phyloP scores from a whole-genome alignment of 2,113 vertebrate genomes.

The Asarcornis scutulata region DNA sequence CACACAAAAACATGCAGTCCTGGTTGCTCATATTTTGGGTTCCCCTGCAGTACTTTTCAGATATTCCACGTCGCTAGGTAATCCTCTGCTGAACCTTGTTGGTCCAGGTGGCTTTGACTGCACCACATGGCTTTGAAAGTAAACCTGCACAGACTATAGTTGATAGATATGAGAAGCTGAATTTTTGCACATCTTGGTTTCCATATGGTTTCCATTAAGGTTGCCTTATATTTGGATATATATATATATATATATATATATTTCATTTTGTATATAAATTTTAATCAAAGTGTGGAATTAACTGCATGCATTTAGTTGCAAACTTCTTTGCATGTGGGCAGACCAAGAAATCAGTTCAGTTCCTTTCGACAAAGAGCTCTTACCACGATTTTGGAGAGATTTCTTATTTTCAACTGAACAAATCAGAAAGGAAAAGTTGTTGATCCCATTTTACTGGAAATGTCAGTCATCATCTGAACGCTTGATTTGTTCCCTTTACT shows the following conservation, averaged over 20 bases:
- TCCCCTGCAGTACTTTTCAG: neutral
- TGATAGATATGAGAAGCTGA: neutral
- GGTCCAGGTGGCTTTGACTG: neutral
- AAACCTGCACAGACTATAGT: neutral
- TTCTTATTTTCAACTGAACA: neutral
- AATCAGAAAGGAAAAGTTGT: neutral
- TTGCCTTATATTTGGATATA: neutral
- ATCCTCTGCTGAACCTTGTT: neutral
- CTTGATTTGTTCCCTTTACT: neutral
- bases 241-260: neutral
- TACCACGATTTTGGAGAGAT: neutral
- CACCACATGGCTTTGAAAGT: neutral
- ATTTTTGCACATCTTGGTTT: neutral
- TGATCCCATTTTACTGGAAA: neutral
- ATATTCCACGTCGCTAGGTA: neutral
- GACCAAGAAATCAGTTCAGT: constrained; percentile 29
- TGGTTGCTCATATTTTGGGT: rapidly evolving
- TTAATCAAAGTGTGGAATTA: neutral
- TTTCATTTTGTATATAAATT: neutral
- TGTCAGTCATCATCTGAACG: neutral
- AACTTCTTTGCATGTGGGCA: neutral
- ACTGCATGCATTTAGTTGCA: constrained; percentile 6
- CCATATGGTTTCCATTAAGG: neutral
- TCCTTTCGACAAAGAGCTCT: constrained; percentile 33
- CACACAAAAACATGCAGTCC: rapidly evolving